phyloP scores from a whole-genome alignment of 2,888 invertebrate species.

The Pocota personata region DNA sequence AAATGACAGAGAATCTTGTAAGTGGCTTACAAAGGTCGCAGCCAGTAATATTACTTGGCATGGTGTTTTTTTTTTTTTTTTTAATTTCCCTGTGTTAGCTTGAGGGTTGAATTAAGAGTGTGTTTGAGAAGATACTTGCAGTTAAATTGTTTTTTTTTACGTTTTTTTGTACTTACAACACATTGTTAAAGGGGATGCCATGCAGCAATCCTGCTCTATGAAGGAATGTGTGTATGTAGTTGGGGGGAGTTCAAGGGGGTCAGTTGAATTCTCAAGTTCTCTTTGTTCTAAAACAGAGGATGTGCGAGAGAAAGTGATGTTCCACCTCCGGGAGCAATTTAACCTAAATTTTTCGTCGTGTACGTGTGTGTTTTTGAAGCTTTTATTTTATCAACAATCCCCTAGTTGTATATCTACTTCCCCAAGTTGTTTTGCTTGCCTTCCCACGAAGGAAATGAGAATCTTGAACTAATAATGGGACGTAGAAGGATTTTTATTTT shows the following conservation, averaged over 20 bases:
- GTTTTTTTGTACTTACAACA: slow-evolving; percentile 21
- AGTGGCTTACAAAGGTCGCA: slow-evolving; percentile 49
- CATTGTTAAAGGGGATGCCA: slow-evolving; percentile 36
- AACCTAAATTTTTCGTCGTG: slow-evolving; percentile 58
- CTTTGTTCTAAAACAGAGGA: slow-evolving; percentile 29
- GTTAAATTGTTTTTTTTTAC: slow-evolving; percentile 44
- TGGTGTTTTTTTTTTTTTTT: slow-evolving; percentile 28
- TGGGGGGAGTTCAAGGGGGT: slow-evolving; percentile 34
- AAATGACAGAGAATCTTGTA: slow-evolving; percentile 61
- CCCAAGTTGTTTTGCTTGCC: neutral
- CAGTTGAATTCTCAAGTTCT: slow-evolving; percentile 45
- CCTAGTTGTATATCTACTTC: neutral
- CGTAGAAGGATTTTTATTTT: neutral
- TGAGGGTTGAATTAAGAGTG: slow-evolving; percentile 46
- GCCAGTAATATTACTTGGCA: slow-evolving; percentile 32
- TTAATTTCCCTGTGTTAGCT: slow-evolving; percentile 16
- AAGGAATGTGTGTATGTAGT: neutral
- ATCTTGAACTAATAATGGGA: slow-evolving; percentile 62
- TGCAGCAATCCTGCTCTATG: neutral
- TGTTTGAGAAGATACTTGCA: slow-evolving; percentile 50
- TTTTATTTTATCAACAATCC: slow-evolving; percentile 1
- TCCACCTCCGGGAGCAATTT: slow-evolving; percentile 66
- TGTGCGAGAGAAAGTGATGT: slow-evolving; percentile 29
- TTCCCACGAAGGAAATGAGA: slow-evolving; percentile 22
- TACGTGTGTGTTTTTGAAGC: slow-evolving; percentile 33